Evolutionary conservation across 2,888 invertebrate genomes (phyloP).

Genomic region (Toxonevra muliebris): DNA sequence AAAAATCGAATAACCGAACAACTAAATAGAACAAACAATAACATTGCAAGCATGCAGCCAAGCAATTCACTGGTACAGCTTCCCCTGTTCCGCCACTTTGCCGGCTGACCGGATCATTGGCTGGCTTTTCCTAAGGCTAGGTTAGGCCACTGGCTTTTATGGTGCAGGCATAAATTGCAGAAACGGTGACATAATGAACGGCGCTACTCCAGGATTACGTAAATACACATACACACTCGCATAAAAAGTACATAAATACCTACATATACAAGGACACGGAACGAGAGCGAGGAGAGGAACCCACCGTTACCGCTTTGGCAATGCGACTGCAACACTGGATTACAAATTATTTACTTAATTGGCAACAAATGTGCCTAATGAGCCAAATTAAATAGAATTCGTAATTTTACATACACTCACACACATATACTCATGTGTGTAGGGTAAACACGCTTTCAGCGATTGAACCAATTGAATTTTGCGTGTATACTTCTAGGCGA

Average conservation of each 20-base stretch:
- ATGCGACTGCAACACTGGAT: slow-evolving; percentile 26
- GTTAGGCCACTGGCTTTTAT: slow-evolving; percentile 14
- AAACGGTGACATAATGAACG: slow-evolving; percentile 35
- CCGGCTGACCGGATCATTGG: no score
- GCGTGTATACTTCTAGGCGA: no score
- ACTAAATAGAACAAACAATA: background rate
- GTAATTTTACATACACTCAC: slow-evolving; percentile 35
- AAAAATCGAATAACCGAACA: background rate
- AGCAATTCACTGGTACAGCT: background rate
- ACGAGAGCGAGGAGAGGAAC: no score
- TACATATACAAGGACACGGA: no score
- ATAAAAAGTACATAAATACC: background rate
- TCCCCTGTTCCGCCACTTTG: no score
- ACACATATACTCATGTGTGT: background rate
- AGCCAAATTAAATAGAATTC: slow-evolving; percentile 53
- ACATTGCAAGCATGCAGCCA: background rate
- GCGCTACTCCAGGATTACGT: background rate
- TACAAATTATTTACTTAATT: slow-evolving; percentile 60
- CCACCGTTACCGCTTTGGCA: background rate
- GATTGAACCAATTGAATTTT: no score
- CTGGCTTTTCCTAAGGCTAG: background rate
- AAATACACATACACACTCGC: background rate
- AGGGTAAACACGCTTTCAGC: no score
- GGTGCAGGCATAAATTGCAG: slow-evolving; percentile 37
- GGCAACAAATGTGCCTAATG: slow-evolving; percentile 57